Percentiles rank a stretch among this genome's conserved stretches.
phyloP scores from a whole-genome alignment of 1,140 invertebrate species.

The Contarinia nasturtii region DNA sequence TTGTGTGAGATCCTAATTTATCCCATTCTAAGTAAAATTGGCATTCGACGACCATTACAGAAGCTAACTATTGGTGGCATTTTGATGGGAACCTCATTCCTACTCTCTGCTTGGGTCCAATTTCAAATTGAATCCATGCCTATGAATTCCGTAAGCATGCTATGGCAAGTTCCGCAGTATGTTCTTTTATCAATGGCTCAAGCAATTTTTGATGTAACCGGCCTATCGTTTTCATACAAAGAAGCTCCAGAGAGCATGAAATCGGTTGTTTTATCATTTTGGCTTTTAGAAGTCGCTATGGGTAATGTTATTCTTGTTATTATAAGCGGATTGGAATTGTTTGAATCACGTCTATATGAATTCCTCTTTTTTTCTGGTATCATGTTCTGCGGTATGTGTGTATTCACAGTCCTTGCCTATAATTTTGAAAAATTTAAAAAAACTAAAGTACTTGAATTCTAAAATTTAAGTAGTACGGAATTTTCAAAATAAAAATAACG shows the following conservation, averaged over 20 bases:
- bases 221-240: conserved; percentile 50
- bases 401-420: conserved; percentile 69
- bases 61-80: conserved; percentile 43
- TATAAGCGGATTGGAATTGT: conserved; percentile 44
- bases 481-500: no score
- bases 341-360: conserved; percentile 50
- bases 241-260: conserved; percentile 39
- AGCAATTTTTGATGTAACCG: conserved; percentile 54
- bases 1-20: conserved; percentile 35
- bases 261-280: conserved; percentile 56
- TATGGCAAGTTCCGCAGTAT: conserved; percentile 68
- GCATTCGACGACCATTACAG: conserved; percentile 27
- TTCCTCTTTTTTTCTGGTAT: conserved; percentile 76
- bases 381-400: conserved; percentile 62
- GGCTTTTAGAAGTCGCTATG: conserved; percentile 58
- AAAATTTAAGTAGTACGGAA: no score
- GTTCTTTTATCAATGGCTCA: conserved; percentile 55
- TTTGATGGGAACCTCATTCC: conserved; percentile 43
- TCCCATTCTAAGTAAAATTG: conserved; percentile 13
- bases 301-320: conserved; percentile 67
- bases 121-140: conserved; percentile 44
- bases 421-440: no score
- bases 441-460: no score
- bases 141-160: conserved; percentile 50
- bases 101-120: conserved; percentile 45